These are phyloP conservation scores for Xylota segnis DNA, from an alignment of 2,888 invertebrate genomes.

Conservation along the genomic window DNA sequence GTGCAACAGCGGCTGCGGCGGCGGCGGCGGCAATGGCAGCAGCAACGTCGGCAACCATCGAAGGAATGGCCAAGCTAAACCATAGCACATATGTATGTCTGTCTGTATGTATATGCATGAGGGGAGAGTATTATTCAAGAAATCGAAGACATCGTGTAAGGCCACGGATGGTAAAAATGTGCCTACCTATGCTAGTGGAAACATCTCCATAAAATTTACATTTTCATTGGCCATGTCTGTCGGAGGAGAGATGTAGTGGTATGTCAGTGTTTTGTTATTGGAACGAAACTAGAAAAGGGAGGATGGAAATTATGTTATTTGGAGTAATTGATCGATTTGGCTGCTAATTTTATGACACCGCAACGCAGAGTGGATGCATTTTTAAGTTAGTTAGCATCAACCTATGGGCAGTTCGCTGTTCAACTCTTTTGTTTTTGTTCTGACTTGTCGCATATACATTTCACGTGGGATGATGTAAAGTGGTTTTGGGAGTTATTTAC, in stretches of 20 bases:
- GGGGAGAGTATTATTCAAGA: conserved; percentile 23
- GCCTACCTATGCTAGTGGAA: conserved; percentile 36
- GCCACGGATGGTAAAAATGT: conserved; percentile 3
- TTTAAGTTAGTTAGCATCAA: conserved; percentile 13
- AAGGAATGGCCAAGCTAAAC: conserved; percentile 6
- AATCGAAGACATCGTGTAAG: conserved; percentile 34
- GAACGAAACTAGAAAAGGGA: conserved; percentile 51
- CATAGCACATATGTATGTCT: not conserved
- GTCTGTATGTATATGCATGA: conserved; percentile 64
- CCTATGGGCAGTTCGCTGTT: conserved; percentile 5
- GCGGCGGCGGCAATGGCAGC: no score
- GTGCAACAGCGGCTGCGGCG: conserved; percentile 42
- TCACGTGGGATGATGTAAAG: conserved; percentile 2
- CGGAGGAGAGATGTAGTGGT: conserved; percentile 27
- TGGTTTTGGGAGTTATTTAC: conserved; percentile 10
- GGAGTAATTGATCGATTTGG: conserved; percentile 78
- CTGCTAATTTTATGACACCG: conserved; percentile 77
- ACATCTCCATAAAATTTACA: conserved; percentile 76
- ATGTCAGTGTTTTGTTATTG: conserved; percentile 26
- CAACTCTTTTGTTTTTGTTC: conserved; percentile 36
- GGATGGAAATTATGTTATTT: conserved; percentile 77
- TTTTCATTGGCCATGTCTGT: conserved; percentile 70
- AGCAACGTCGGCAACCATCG: conserved; percentile 7
- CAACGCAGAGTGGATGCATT: conserved; percentile 50
- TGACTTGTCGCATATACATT: not conserved